Evolutionary conservation across 2,113 vertebrate genomes (phyloP).

Genomic region (Alligator mississippiensis): DNA sequence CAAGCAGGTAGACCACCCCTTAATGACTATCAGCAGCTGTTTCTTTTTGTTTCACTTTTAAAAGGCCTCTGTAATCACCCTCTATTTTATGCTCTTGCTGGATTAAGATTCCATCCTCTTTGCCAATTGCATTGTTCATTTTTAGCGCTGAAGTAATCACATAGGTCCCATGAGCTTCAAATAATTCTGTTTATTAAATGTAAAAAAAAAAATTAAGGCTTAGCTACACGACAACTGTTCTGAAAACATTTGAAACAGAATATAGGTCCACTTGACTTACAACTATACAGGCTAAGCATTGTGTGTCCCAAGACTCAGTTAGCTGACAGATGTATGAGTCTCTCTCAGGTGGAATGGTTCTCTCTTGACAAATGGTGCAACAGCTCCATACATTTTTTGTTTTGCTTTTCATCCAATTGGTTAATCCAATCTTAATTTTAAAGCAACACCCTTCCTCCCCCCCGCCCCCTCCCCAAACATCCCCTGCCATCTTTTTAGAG

Average conservation of each 20-base stretch:
- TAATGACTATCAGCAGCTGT: background rate
- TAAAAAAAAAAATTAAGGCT: background rate
- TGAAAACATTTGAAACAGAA: background rate
- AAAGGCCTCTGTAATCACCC: background rate
- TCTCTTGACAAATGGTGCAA: background rate
- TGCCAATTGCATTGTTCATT: background rate
- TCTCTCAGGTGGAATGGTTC: background rate
- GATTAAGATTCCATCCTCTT: background rate
- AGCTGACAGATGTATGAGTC: accelerated
- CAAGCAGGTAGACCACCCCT: background rate
- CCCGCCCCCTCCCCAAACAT: background rate
- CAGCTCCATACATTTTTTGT: background rate
- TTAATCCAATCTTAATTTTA: background rate
- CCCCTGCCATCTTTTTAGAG: background rate
- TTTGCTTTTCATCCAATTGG: background rate
- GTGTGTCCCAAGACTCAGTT: too few species aligned
- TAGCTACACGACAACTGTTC: background rate
- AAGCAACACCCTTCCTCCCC: background rate
- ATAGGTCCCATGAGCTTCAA: background rate
- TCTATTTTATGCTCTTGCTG: background rate
- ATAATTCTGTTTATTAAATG: background rate
- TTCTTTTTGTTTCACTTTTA: background rate
- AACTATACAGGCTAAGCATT: background rate
- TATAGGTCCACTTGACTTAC: background rate
- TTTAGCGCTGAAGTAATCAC: background rate